Evolutionary conservation across 2,888 invertebrate genomes (phyloP), one percentile per base, ranked within the genome.

Genomic region (Euzophera pinguis): DNA sequence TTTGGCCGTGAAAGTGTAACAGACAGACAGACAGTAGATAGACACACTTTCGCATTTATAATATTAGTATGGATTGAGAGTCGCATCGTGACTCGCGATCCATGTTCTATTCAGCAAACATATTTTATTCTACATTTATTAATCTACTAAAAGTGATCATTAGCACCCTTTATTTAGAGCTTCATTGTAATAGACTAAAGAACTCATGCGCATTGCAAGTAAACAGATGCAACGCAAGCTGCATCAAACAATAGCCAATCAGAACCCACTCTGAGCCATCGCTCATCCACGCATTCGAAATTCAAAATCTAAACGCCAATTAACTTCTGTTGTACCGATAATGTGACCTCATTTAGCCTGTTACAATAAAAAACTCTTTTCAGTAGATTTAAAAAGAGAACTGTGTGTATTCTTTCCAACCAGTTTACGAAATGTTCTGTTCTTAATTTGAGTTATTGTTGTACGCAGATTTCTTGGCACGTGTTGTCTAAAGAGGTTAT

Each of bases 161-260:
- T 22, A 22, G 22, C 22, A 3, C 5, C 22, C 22, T 22, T 22
- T 22, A 22, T 22, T 3, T 5, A 22, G 5, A 22, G 22, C n/a
- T 22, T 22, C 22, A 2, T 5, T 22, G 5, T 22, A 22, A 32
- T 7, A 32, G 32, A 32, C 8, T 22, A 3, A 22, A 22, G 22
- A 22, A 22, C 22, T 22, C 22, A 22, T 22, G 22, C 22, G 32
- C 32, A 32, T 32, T 32, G 32, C 22, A 32, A 37, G 16, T 45
- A 14, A 45, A 45, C 45, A 45, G 32, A 45, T 79, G 80, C 69
- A 64, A 53, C 38, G 62, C 77, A 81, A 81, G 84, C 78, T 84
- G 82, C 73, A 32, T 16, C 65, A 61, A 57, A 87, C 87, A 87
- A 87, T 86, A 63, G 71, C 77, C 81, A 87, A 87, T 87, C 86